Base-by-base conservation (phyloP, 2,797 vertebrate genomes). In the Hypotaenidia okinawae region DNA sequence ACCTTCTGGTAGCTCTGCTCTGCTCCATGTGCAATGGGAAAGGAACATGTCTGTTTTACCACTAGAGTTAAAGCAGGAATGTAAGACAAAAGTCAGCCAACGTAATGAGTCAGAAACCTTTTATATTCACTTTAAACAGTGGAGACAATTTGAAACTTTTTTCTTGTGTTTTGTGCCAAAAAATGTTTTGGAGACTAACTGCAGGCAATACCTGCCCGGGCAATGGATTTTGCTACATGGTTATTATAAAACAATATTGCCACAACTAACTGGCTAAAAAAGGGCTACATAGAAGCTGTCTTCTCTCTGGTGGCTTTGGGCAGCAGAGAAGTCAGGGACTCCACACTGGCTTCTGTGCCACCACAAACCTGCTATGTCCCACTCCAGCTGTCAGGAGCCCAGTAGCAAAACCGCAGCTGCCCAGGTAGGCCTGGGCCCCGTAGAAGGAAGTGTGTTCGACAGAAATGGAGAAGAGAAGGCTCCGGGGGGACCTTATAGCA, bases 401-500 rank as follows among this genome's bases (percentile, higher is more conserved):
- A 54, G 37, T 39, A 81, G 13, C 11, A 58, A 45, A 88, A 28
- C 10, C 30, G 13, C 19, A 52, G 32, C 32, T 84, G 78, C 45
- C 15, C 10, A 16, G 45, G 9, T 88, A 19, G 54, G 23, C 63
- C 33, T 37, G 49, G 35, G 12, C 16, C 25, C 35, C 23, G 12
- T 1, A 2, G 32, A 30, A 72, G 28, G 35, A 61, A 3, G 4
- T 10, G 1, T 2, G 0, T 35, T 67, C 6, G 6, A 25, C 35
- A 68, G 45, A 67, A 45, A 45, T 45, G 18, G 18, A 5, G n/a
- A n/a, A n/a, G n/a, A 45, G 43, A 19, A 45, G 17, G 43, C 43
- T 45, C 43, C 19, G 43, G 43, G 43, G 18, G 18, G 43, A 45
- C 43, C 43, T 45, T 19, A 45, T 45, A 45, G 18, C 43, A 45